Evolutionary conservation across 2,888 invertebrate genomes (phyloP).

Genomic region (Melinaea marsaeus): DNA sequence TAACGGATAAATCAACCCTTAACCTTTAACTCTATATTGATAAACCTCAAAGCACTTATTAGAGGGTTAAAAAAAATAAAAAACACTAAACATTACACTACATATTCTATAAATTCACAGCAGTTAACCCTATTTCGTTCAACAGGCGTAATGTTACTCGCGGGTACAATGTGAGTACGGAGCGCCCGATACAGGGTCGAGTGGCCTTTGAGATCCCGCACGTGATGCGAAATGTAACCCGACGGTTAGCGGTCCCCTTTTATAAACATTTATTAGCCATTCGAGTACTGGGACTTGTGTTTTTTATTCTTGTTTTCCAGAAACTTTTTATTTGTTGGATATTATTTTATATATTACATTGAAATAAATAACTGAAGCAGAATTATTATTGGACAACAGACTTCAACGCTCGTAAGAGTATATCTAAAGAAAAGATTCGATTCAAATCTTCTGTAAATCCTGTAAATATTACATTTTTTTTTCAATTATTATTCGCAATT

Average conservation of each 20-base stretch:
- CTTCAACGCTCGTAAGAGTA: no score
- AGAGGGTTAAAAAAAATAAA: background rate
- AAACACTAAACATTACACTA: background rate
- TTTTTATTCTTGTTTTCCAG: background rate
- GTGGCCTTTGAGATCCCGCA: slow-evolving; percentile 7
- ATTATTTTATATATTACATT: background rate
- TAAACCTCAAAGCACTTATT: no score
- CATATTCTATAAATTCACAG: slow-evolving; percentile 1
- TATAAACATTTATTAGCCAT: slow-evolving; percentile 7
- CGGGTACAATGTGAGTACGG: slow-evolving; percentile 13
- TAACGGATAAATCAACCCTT: no score
- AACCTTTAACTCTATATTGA: no score
- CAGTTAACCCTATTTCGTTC: slow-evolving; percentile 11
- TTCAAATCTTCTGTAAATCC: no score
- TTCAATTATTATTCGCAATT: no score
- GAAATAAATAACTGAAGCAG: no score
- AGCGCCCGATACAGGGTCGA: slow-evolving; percentile 11
- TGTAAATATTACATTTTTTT: no score
- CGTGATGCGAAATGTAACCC: slow-evolving; percentile 4
- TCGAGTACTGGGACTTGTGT: background rate
- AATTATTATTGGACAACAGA: no score
- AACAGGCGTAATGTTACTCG: slow-evolving; percentile 16
- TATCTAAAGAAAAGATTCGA: no score
- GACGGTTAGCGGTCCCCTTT: slow-evolving; percentile 4
- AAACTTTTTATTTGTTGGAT: background rate